Conservation (phyloP, 2,888 invertebrate species). For the Oxyteleia sp. region DNA sequence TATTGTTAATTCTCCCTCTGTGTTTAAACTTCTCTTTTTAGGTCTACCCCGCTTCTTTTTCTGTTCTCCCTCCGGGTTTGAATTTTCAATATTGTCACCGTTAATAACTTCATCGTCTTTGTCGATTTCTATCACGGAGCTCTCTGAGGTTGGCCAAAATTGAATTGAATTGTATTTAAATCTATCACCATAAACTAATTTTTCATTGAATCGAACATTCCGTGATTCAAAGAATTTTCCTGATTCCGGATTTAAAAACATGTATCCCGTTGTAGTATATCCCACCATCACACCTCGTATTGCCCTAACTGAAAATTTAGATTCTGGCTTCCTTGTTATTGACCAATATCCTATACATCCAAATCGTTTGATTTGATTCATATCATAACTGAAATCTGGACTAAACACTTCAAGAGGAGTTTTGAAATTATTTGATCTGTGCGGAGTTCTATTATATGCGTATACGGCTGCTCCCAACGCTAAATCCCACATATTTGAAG, state of each 20-base stretch:
- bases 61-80: background rate
- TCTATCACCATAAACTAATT: conserved; percentile 41
- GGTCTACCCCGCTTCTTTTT: background rate
- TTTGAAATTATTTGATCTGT: conserved; percentile 8
- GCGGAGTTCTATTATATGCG: conserved; percentile 5
- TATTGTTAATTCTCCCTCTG: background rate
- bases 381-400: conserved; percentile 9
- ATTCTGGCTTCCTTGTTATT: background rate
- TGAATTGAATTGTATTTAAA: conserved; percentile 44
- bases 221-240: background rate
- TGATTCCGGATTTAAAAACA: background rate
- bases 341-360: background rate
- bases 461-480: conserved; percentile 9
- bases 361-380: background rate
- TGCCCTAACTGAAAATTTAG: background rate
- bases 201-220: background rate
- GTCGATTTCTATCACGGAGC: background rate
- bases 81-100: background rate
- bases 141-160: conserved; percentile 33
- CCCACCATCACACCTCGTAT: background rate
- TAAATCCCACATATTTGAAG: conserved; percentile 20
- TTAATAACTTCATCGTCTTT: background rate
- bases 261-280: background rate
- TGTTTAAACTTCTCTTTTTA: conserved; percentile 14
- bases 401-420: conserved; percentile 26